These are phyloP conservation scores for Champsocephalus gunnari DNA, from an alignment of 2,797 vertebrate species.

Conservation along the genomic window DNA sequence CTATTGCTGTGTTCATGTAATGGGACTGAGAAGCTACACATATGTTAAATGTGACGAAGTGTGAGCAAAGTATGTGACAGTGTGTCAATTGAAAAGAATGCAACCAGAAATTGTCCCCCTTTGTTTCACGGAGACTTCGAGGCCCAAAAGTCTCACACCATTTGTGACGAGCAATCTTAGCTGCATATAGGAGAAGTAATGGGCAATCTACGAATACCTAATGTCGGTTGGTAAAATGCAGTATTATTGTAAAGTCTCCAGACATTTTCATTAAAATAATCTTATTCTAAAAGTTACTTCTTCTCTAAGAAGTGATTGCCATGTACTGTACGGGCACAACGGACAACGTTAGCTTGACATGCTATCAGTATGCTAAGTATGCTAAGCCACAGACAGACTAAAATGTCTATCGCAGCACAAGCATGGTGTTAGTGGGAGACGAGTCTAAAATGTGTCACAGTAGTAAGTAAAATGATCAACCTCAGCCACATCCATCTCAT, in stretches of 20 bases:
- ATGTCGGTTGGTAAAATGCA: not conserved
- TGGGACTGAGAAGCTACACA: no score
- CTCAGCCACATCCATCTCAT: conserved; percentile 98
- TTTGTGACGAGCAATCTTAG: conserved; percentile 27
- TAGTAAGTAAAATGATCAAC: conserved; percentile 86
- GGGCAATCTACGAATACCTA: not conserved
- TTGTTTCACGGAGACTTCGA: not conserved
- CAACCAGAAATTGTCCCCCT: not conserved
- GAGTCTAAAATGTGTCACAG: conserved; percentile 51
- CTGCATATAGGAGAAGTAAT: not conserved
- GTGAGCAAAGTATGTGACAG: not conserved
- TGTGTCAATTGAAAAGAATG: not conserved
- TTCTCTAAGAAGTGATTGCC: not conserved
- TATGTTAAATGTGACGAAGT: not conserved
- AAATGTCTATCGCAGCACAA: conserved; percentile 52
- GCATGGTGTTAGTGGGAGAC: conserved; percentile 63
- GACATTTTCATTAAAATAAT: not conserved
- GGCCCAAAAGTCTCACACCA: conserved; percentile 18
- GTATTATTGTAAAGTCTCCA: not conserved
- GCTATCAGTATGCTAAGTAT: conserved; percentile 23
- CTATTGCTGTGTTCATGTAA: no score
- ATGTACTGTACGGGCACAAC: conserved; percentile 25
- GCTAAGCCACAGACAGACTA: conserved; percentile 44
- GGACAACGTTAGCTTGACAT: conserved; percentile 47
- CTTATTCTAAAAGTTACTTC: not conserved